Conservation (phyloP, 1,140 invertebrate genomes). For the Apis mellifera region Amel_HAv3.1 CM009940.2:11880501-11881000, state of each 20-base stretch:
- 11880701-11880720: slow-evolving; percentile 99
- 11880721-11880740: slow-evolving; percentile 99
- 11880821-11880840: slow-evolving; percentile 70
- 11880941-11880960: slow-evolving; percentile 88
- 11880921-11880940: slow-evolving; percentile 89
- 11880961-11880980: slow-evolving; percentile 97
- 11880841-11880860: slow-evolving; percentile 3
- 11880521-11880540: slow-evolving; percentile 96
- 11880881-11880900: too few relatives aligned
- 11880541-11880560: slow-evolving; percentile 23
- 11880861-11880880: not conserved
- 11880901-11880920: not conserved
- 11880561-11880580: slow-evolving; percentile 1
- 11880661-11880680: slow-evolving; percentile 95
- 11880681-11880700: slow-evolving; percentile 99
- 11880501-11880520: slow-evolving; percentile 98
- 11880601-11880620: slow-evolving; percentile 87
- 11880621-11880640: slow-evolving; percentile 99
- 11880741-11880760: slow-evolving; percentile 96
- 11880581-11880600: not conserved
- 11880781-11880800: slow-evolving; percentile 96
- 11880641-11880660: slow-evolving; percentile 97
- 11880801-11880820: slow-evolving; percentile 97
- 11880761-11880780: slow-evolving; percentile 92
- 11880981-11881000: slow-evolving; percentile 99